These are phyloP conservation scores for Monochamus alternatus DNA, from an alignment of 2,888 invertebrate genomes.

Conservation along the genomic window DNA sequence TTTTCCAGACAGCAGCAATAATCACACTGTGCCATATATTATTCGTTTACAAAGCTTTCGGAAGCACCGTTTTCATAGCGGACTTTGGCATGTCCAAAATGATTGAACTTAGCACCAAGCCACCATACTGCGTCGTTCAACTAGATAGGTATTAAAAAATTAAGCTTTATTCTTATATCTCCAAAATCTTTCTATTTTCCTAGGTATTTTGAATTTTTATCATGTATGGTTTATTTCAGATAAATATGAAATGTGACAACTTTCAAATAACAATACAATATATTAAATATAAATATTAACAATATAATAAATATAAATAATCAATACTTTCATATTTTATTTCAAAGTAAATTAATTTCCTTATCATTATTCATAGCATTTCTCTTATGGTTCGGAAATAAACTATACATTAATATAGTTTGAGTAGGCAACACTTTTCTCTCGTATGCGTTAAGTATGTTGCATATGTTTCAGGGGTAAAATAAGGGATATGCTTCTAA, in stretches of 20 bases:
- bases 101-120: slow-evolving; percentile 76
- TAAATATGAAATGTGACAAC: not conserved
- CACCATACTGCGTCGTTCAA: slow-evolving; percentile 77
- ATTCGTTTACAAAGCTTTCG: slow-evolving; percentile 29
- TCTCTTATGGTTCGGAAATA: too few relatives aligned
- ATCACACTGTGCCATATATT: slow-evolving; percentile 6
- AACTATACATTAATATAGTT: not conserved
- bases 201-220: not conserved
- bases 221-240: not conserved
- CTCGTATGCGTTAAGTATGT: slow-evolving; percentile 1
- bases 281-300: too few relatives aligned
- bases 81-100: slow-evolving; percentile 77
- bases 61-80: slow-evolving; percentile 74
- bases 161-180: not conserved
- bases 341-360: too few relatives aligned
- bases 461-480: slow-evolving; percentile 70
- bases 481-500: slow-evolving; percentile 76
- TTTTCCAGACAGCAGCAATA: slow-evolving; percentile 16
- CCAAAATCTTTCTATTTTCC: too few relatives aligned
- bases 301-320: too few relatives aligned
- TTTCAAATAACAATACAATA: not conserved
- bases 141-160: slow-evolving; percentile 72
- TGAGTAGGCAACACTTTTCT: not conserved
- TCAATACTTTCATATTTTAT: too few relatives aligned
- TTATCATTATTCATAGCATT: too few relatives aligned